Base-by-base conservation (phyloP, 2,888 invertebrate species). In the Zootermopsis nevadensis region DNA sequence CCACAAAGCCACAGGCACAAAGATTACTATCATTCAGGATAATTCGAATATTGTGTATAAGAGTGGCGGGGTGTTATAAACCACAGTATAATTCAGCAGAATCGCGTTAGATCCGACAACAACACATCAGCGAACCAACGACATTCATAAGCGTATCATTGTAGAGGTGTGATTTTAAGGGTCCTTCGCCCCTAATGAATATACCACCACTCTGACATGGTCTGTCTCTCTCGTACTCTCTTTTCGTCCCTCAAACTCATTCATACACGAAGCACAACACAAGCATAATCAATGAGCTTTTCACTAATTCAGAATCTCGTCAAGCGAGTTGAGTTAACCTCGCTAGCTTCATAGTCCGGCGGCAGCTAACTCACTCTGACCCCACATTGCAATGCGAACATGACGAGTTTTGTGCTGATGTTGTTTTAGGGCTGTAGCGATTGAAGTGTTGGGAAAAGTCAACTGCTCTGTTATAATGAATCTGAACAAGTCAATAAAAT, bases 401-500 rank as follows among this genome's bases (percentile, higher is more conserved):
- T 24, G 74, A 19, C n/a, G 74, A 35, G 35, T n/a, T n/a, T 35
- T 38, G 74, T 35, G 74, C 24, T 74, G 42, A 35, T 35, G 69
- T 69, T 33, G 69, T 69, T 69, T 69, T 31, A 67, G 77, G 31
- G 77, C n/a, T 55, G 77, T 77, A 15, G 31, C 77, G 60, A 79
- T 79, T 66, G 79, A 79, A 79, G 79, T 79, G 79, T 66, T 53
- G 66, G 66, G 31, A 79, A 79, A 79, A 66, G 79, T 79, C 79
- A 79, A 79, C 79, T 66, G n/a, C 60, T 79, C 66, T 79, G 10
- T 1, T 30, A 79, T 79, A 60, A 79, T 66, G 79, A 79, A 79
- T 79, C 66, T 66, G 79, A 79, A 79, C 79, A 79, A 79, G 79
- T 66, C 79, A 79, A 79, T 79, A 79, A 79, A 79, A 79, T 79